Percentiles rank a stretch among this genome's conserved stretches.
Evolutionary conservation across 2,888 invertebrate genomes (phyloP).

Genomic region (Allacma fusca): DNA sequence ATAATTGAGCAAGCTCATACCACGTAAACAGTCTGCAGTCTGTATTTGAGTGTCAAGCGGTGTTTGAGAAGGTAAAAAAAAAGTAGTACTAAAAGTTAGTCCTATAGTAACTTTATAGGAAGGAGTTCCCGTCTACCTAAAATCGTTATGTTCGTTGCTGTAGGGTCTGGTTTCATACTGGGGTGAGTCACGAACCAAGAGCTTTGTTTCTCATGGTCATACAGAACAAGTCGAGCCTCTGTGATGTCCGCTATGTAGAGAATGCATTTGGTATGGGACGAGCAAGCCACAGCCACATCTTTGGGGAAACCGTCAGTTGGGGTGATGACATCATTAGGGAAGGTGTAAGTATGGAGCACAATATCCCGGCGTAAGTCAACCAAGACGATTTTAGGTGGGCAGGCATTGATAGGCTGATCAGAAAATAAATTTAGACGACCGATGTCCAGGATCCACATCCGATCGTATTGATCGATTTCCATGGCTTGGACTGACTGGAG

Average conservation of each 20-base stretch:
- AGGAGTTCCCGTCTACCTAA: too few species aligned
- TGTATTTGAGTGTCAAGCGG: too few species aligned
- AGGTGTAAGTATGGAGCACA: slow-evolving; percentile 8
- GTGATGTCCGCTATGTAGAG: slow-evolving; percentile 33
- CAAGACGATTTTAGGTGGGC: slow-evolving; percentile 32
- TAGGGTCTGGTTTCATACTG: slow-evolving; percentile 29
- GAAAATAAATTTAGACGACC: slow-evolving; percentile 25
- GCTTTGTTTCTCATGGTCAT: slow-evolving; percentile 14
- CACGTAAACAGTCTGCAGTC: too few species aligned
- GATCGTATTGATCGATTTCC: slow-evolving; percentile 75
- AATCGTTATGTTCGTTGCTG: slow-evolving; percentile 13
- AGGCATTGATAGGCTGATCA: slow-evolving; percentile 11
- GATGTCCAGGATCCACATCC: slow-evolving; percentile 62
- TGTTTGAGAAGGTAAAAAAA: too few species aligned
- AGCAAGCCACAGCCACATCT: slow-evolving; percentile 29
- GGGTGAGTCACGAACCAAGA: slow-evolving; percentile 27
- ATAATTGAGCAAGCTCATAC: too few species aligned
- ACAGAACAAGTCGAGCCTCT: slow-evolving; percentile 12
- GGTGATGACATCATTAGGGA: slow-evolving; percentile 27
- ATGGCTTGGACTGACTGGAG: slow-evolving; percentile 76
- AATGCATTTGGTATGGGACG: not conserved
- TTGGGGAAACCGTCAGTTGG: slow-evolving; percentile 33
- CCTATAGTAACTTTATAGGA: too few species aligned
- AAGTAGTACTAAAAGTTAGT: too few species aligned
- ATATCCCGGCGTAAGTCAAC: slow-evolving; percentile 16